Evolutionary conservation across 2,888 invertebrate genomes (phyloP).

Genomic region (Caenorhabditis becei): DNA sequence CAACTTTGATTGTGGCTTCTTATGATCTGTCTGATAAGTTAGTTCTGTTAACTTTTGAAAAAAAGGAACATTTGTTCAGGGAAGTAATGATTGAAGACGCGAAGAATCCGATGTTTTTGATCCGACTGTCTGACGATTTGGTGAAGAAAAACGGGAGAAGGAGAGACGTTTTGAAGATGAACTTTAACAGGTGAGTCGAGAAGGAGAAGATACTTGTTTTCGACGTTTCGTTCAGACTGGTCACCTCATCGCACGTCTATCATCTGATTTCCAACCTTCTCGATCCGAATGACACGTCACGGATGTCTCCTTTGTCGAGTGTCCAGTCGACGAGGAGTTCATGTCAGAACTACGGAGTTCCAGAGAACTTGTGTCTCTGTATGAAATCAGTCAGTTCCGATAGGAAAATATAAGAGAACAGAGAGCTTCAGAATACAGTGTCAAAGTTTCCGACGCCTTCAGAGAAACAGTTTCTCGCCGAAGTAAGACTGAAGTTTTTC

Average conservation of each 20-base stretch:
- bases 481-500: neutral
- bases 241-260: constrained; percentile 22
- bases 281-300: constrained; percentile 25
- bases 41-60: neutral
- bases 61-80: constrained; percentile 2
- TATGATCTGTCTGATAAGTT: constrained; percentile 35
- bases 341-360: constrained; percentile 10
- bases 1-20: constrained; percentile 24
- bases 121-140: constrained; percentile 25
- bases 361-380: constrained; percentile 28
- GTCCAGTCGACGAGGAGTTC: constrained; percentile 15
- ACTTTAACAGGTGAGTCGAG: constrained; percentile 31
- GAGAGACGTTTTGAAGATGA: constrained; percentile 13
- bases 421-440: neutral
- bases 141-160: constrained; percentile 10
- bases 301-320: constrained; percentile 4
- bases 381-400: constrained; percentile 22
- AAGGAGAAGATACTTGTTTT: neutral
- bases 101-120: constrained; percentile 36
- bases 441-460: constrained; percentile 1
- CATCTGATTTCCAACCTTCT: constrained; percentile 36
- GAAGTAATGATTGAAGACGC: constrained; percentile 22
- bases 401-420: neutral
- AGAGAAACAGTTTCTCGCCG: neutral
- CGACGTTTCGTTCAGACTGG: constrained; percentile 5